Conservation (phyloP, 2,113 vertebrate genomes). For the Salminus brasiliensis region DNA sequence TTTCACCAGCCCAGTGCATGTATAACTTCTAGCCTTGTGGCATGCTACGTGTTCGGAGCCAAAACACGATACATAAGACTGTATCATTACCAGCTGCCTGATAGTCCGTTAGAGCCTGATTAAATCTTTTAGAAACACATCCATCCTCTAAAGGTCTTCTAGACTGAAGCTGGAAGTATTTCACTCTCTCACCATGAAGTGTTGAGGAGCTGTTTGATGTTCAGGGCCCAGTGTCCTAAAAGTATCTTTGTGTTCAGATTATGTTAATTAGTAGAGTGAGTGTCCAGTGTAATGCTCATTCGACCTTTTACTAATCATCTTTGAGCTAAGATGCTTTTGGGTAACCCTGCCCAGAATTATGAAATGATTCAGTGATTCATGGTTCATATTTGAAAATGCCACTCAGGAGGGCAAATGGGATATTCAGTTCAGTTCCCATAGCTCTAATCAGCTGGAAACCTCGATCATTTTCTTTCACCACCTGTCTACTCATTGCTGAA, state of each 20-base stretch:
- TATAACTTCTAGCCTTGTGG: not conserved
- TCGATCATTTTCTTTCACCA: not conserved
- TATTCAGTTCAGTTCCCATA: not conserved
- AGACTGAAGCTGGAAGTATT: not conserved
- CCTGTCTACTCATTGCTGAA: conserved; percentile 3
- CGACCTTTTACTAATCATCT: no score
- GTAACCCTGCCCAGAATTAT: no score
- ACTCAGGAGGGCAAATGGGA: not conserved
- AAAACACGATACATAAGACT: not conserved
- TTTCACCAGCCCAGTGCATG: not conserved
- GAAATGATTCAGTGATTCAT: no score
- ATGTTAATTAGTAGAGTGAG: no score
- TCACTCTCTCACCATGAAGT: not conserved
- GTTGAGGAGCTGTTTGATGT: not conserved
- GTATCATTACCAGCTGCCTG: not conserved
- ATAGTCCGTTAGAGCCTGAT: not conserved
- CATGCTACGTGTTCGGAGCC: not conserved
- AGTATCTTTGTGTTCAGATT: no score
- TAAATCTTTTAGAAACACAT: not conserved
- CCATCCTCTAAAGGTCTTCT: not conserved
- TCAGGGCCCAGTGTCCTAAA: no score
- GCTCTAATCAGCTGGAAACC: not conserved
- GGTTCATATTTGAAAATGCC: no score
- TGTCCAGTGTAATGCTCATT: no score
- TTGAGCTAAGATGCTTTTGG: no score